phyloP scores from a whole-genome alignment of 1,140 invertebrate species.

The Copidosoma floridanum region DNA sequence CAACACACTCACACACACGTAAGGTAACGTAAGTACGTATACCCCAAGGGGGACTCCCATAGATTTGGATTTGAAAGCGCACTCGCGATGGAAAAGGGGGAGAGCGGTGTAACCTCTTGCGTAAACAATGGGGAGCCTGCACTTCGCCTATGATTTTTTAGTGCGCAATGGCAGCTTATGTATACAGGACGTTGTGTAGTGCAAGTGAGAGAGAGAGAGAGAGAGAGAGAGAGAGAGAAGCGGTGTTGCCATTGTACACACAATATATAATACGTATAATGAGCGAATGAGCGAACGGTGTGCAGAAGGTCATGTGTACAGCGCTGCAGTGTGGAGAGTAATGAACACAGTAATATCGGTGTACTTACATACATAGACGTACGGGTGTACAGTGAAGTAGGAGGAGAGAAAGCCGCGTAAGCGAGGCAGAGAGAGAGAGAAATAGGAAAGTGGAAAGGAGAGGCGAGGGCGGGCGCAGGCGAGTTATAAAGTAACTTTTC shows the following conservation, averaged over 20 bases:
- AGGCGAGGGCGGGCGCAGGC: not conserved
- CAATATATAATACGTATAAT: no score
- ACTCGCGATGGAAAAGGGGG: not conserved
- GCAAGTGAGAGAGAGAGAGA: no score
- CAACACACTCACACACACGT: no score
- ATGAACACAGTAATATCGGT: no score
- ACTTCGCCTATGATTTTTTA: constrained; percentile 23
- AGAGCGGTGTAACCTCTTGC: constrained; percentile 11
- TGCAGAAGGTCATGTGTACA: not conserved
- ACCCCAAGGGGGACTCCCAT: not conserved
- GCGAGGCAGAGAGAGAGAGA: not conserved
- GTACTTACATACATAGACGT: no score
- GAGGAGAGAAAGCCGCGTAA: not conserved
- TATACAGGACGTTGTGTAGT: not conserved
- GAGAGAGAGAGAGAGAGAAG: not conserved
- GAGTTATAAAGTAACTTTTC: constrained; percentile 20
- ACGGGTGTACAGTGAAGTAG: not conserved
- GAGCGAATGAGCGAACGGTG: not conserved
- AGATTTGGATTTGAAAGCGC: not conserved
- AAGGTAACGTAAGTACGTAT: no score
- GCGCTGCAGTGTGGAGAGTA: no score
- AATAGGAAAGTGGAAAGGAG: not conserved
- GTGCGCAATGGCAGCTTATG: not conserved
- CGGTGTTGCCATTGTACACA: no score
- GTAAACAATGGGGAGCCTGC: constrained; percentile 23